Evolutionary conservation across 2,888 invertebrate species (phyloP), one percentile per base, ranked within the genome.

Genomic region (Pammene fasciana): DNA sequence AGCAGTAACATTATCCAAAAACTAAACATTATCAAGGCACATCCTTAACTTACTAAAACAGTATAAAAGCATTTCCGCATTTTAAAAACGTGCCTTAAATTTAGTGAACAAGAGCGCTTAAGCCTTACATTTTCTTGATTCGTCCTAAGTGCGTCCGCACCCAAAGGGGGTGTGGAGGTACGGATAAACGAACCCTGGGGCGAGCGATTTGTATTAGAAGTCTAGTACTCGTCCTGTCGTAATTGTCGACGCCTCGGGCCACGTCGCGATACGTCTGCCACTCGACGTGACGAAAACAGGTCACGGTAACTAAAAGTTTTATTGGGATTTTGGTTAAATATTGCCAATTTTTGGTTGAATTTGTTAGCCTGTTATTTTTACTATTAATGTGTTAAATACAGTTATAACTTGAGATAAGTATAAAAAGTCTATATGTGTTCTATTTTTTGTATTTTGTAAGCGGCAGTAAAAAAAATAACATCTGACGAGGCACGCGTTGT

Each of bases 171-270:
- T 18, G 60, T 61, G 55, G 46, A 76, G 75, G 79, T 79, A 82
- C 82, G 85, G 87, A 88, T 89, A 90, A 90, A 88, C 86, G 88
- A 83, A 86, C 85, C 89, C 90, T 81, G 82, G 82, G 86, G 92
- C 87, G 83, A 86, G 82, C 90, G 90, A 90, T 92, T 91, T 92
- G 91, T 92, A 91, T 91, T 91, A 91, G 89, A 88, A 86, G 88
- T 87, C 89, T 90, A 86, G 89, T 86, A 85, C 86, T 70, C 70
- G 70, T 70, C 70, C 64, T 87, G 86, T 85, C 86, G 91, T 92
- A 91, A 92, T 92, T 90, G 91, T 89, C 86, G 87, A 86, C 82
- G 87, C 91, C 83, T 77, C 80, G 76, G 86, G 92, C 90, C 75
- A 78, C 76, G 75, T 75, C 72, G 74, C 75, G 75, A 77, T 83